Evolutionary conservation across 2,113 vertebrate genomes (phyloP).

Genomic region (Mormoops blainvillei): DNA sequence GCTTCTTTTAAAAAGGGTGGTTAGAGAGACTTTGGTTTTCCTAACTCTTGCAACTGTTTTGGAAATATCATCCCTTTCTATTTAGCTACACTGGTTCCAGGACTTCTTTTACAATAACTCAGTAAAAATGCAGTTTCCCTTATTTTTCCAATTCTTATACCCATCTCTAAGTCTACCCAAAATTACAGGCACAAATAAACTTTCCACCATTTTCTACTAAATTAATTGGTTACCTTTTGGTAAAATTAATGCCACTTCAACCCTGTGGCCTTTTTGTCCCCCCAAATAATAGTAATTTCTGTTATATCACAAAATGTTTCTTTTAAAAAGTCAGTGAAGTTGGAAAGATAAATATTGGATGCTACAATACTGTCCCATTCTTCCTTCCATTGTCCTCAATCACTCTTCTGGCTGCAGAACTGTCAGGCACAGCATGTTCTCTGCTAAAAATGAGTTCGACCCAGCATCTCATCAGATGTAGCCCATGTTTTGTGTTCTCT

Average conservation of each 20-base stretch:
- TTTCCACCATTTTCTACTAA: neutral
- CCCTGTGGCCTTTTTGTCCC: neutral
- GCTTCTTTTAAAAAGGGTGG: neutral
- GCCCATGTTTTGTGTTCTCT: conserved; percentile 42
- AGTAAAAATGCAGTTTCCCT: neutral
- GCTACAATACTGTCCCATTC: neutral
- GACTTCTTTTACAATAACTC: neutral
- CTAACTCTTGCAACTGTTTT: neutral
- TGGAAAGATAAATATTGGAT: neutral
- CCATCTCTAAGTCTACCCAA: neutral
- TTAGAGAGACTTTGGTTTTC: neutral
- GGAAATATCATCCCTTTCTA: neutral
- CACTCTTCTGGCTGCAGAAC: neutral
- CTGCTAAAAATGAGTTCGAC: conserved; percentile 24
- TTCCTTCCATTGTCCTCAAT: neutral
- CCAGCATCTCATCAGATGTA: conserved; percentile 33
- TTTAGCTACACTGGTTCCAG: neutral
- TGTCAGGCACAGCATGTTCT: conserved; percentile 13
- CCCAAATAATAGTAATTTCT: neutral
- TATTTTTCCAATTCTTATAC: neutral
- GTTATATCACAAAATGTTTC: neutral
- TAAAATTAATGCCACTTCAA: neutral
- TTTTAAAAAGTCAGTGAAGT: neutral
- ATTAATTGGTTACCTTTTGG: neutral
- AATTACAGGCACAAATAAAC: neutral